Evolutionary conservation across 2,113 vertebrate genomes (phyloP).

Genomic region (Gila orcuttii): DNA sequence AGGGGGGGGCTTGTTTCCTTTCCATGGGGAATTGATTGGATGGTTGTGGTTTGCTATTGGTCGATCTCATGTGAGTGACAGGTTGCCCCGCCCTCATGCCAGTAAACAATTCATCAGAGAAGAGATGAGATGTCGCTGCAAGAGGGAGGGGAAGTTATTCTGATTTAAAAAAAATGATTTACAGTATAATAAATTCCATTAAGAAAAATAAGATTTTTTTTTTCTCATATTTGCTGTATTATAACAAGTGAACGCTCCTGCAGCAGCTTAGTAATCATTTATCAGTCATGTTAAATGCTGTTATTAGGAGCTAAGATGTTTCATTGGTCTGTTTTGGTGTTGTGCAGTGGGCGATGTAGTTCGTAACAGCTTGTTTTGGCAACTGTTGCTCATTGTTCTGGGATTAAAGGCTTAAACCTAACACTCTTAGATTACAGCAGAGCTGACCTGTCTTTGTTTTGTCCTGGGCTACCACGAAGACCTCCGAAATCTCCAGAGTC

Average conservation of each 20-base stretch:
- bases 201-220: too few relatives aligned
- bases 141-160: too few relatives aligned
- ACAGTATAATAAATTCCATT: too few relatives aligned
- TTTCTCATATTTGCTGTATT: not conserved
- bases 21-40: too few relatives aligned
- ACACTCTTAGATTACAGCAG: conserved; percentile 65
- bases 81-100: too few relatives aligned
- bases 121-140: too few relatives aligned
- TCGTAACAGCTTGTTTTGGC: conserved; percentile 52
- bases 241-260: not conserved
- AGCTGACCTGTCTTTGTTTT: conserved; percentile 53
- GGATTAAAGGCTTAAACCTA: conserved; percentile 72
- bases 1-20: too few relatives aligned
- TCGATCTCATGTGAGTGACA: too few relatives aligned
- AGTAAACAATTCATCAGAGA: too few relatives aligned
- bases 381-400: conserved; percentile 66
- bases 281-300: not conserved
- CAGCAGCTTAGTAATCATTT: not conserved
- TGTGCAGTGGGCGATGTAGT: conserved; percentile 26
- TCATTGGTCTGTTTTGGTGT: not conserved
- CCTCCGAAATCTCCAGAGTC: not conserved
- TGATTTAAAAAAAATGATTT: too few relatives aligned
- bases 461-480: conserved; percentile 51
- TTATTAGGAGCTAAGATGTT: conserved; percentile 21
- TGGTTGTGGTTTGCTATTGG: too few relatives aligned